Evolutionary conservation across 2,797 vertebrate species (phyloP), one percentile per base, ranked within the genome.

Genomic region (Nasua narica): DNA sequence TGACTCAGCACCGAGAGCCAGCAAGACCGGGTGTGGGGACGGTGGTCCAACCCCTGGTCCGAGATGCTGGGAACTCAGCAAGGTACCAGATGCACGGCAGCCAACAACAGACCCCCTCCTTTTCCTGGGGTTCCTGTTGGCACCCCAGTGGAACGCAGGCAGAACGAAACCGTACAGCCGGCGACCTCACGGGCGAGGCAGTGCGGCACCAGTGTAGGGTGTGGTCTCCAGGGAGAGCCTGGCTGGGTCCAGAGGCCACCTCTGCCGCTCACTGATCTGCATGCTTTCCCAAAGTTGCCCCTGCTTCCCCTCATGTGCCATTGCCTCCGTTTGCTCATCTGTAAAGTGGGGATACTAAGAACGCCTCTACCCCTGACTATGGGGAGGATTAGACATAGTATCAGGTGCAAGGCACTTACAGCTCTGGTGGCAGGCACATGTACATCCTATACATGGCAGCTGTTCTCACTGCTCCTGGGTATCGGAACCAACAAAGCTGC

Each of bases 151-250:
- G 7, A 25, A 48, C 2, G 3, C 7, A n/a, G 14, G 40, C 27
- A 78, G 40, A 52, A 85, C 16, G 3, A 56, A 48, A 58, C 3
- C 77, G 4, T 1, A 14, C 7, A 69, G 29, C 23, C 56, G 32
- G 46, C 1, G 14, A 37, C 7, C 27, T 56, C 69, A 25, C 5
- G 3, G 43, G 29, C 1, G 4, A 95, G 78, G 14, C n/a, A 18
- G 8, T 0, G 0, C 1, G 50, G 4, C 52, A 46, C 37, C 52
- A 25, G 65, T 7, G 21, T 16, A 54, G 27, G 12, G 1, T 7
- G 0, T 52, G 23, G 23, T 72, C 40, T 85, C 83, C 1, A 5
- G 25, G 37, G 27, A 18, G 32, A 15, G 15, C n/a, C 21, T 32
- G 11, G 56, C 76, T 13, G 54, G 21, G 32, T 16, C 86, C 83